Conservation (phyloP, 2,113 vertebrate species). For the Plectropomus leopardus region DNA sequence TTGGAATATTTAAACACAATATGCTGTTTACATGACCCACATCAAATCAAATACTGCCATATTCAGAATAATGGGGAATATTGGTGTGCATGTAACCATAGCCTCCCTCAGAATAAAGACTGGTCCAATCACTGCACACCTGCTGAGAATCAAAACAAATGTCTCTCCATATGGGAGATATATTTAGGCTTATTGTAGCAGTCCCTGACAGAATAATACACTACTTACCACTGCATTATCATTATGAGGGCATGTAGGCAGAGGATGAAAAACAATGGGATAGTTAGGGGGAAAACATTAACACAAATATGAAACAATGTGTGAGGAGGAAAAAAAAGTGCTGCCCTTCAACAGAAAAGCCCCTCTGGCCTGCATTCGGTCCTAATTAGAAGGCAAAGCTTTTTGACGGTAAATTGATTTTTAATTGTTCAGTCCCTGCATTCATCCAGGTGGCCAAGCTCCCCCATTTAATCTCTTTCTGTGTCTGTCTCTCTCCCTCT, state of each 20-base stretch:
- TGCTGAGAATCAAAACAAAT: slow-evolving; percentile 70
- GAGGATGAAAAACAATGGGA: slow-evolving; percentile 61
- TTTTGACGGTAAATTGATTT: slow-evolving; percentile 85
- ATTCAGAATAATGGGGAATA: too few species aligned
- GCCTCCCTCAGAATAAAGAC: slow-evolving; percentile 28
- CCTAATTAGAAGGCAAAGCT: slow-evolving; percentile 83
- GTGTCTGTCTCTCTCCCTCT: slow-evolving; percentile 32
- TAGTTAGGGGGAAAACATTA: slow-evolving; percentile 52
- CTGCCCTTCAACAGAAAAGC: slow-evolving; percentile 68
- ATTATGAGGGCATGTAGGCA: slow-evolving; percentile 63
- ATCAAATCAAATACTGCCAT: too few species aligned
- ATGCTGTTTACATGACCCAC: too few species aligned
- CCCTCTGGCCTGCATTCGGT: slow-evolving; percentile 67
- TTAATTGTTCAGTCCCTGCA: slow-evolving; percentile 82
- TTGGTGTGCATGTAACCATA: too few species aligned
- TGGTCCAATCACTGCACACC: slow-evolving; percentile 53
- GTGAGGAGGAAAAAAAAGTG: not conserved
- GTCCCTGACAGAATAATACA: slow-evolving; percentile 60
- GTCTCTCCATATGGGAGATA: slow-evolving; percentile 58
- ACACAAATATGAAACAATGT: slow-evolving; percentile 63
- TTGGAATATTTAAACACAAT: too few species aligned
- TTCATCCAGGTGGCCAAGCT: slow-evolving; percentile 84
- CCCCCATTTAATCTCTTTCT: slow-evolving; percentile 63
- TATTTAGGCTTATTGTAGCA: slow-evolving; percentile 67
- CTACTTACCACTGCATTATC: slow-evolving; percentile 66